Evolutionary conservation across 2,797 vertebrate genomes (phyloP), one percentile per base, ranked within the genome.

Genomic region (Pantherophis vulpinus): DNA sequence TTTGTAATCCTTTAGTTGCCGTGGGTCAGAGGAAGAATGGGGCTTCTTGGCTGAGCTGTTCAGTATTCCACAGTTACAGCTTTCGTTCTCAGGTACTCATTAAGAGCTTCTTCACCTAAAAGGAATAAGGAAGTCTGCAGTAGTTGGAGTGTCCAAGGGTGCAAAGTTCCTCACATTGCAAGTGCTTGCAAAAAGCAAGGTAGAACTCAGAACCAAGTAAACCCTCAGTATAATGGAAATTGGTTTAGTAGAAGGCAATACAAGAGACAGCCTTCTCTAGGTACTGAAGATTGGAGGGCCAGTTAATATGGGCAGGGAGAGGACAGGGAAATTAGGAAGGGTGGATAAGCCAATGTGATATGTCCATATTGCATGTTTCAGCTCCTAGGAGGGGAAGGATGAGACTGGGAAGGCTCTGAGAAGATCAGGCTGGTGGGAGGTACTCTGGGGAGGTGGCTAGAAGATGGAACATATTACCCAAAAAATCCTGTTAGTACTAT

Each of bases 1-100:
- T 1, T 18, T 90, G 55, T 61, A 60, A n/a, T 95, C 47, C 18
- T 89, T 12, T 47, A 55, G 5, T 61, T 90, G 70, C 66, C 4
- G 10, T 70, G 83, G 89, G 51, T 86, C 55, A 59, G 1, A 2
- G 74, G 12, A 90, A 61, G 89, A 86, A 70, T 59, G 25, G 1
- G 83, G 93, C 88, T 89, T 47, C 18, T 87, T 91, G 23, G 61
- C 32, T 2, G n/a, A 91, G 32, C 29, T 86, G 87, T 47, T 93
- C 96, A 99, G 96, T 99, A 99, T 95, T 99, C 99, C 97, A 99
- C 98, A 0, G 99, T 99, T 97, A 99, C 98, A 0, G 99, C 98
- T 98, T 99, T 99, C 96, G 99, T 99, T 98, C 98, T 98, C 94
- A 99, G 99, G 97, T 99, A 99, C 94, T 99, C 99, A 3, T 98